phyloP scores from a whole-genome alignment of 2,888 invertebrate genomes.

The Eretmocerus hayati region DNA sequence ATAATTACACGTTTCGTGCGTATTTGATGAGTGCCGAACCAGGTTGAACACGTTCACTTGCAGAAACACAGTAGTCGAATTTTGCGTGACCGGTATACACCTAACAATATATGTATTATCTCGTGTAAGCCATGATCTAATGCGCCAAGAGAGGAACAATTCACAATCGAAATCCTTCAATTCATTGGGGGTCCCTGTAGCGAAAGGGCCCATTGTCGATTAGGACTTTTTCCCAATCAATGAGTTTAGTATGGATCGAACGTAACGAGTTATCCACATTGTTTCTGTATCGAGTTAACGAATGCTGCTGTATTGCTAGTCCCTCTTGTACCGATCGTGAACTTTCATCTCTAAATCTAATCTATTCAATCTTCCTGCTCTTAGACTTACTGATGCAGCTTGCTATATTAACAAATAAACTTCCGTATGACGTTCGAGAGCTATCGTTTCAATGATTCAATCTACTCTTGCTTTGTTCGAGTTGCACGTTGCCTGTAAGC shows the following conservation, averaged over 20 bases:
- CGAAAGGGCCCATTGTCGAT: slow-evolving; percentile 9
- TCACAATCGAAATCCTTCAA: slow-evolving; percentile 14
- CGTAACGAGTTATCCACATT: slow-evolving; percentile 20
- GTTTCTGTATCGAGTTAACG: slow-evolving; percentile 14
- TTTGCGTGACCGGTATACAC: no score
- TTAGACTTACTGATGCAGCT: slow-evolving; percentile 5
- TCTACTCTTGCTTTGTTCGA: no score
- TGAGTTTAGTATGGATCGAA: slow-evolving; percentile 13
- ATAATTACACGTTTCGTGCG: no score
- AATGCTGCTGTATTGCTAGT: background rate
- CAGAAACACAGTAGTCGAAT: no score
- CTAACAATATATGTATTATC: no score
- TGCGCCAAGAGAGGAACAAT: slow-evolving; percentile 11
- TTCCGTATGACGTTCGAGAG: slow-evolving; percentile 15
- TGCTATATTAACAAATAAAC: slow-evolving; percentile 14
- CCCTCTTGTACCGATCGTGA: slow-evolving; percentile 10
- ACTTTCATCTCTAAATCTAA: slow-evolving; percentile 20
- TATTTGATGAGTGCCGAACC: no score
- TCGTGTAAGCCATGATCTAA: background rate
- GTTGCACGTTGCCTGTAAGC: no score
- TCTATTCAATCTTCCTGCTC: slow-evolving; percentile 18
- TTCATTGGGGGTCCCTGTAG: slow-evolving; percentile 2
- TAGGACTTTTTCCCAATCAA: background rate
- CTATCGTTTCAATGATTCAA: slow-evolving; percentile 19
- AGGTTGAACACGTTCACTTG: no score